Base-by-base conservation (phyloP, 2,113 vertebrate species). In the Panthera uncia region DNA sequence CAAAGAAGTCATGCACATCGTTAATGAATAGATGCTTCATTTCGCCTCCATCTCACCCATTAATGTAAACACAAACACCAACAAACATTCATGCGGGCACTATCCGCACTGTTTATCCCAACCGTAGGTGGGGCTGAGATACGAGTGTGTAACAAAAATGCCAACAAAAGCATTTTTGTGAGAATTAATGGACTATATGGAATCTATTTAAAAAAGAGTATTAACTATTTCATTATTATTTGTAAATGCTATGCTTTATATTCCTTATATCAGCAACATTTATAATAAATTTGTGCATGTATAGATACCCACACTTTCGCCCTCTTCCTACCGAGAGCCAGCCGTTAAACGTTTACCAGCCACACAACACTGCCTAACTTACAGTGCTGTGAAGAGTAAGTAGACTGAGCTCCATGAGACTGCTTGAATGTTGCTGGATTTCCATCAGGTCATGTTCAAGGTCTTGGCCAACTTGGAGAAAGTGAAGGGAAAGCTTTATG, bases 141-240 rank as follows among this genome's bases (percentile, higher is more conserved):
- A 10, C 19, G 33, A 11, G 6, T 31, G 16, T 33, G 12, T 52
- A 23, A 73, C 25, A 9, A 63, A 82, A 12, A 52, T 45, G n/a
- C 14, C 3, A 48, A 65, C 8, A 38, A 83, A 95, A 91, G 65
- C 48, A 81, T 73, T 63, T 48, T 81, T 36, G 41, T 12, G 71
- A 80, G 38, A 92, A 79, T 84, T 13, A 5, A 86, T 86, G 48
- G 48, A 12, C n/a, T 82, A 61, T 27, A 33, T 55, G n/a, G 73
- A 90, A 95, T 81, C 50, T 92, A 41, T 94, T 45, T 5, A 7
- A 74, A 92, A 52, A 91, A 48, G 33, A 11, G 27, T 65, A 63
- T 33, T 89, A 80, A 74, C 5, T 92, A 76, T 85, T 94, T 94
- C 31, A 82, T 76, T 91, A 80, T 80, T 83, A 84, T 65, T 66